Evolutionary conservation across 1,140 invertebrate genomes (phyloP).

Genomic region (Nomia melanderi): DNA sequence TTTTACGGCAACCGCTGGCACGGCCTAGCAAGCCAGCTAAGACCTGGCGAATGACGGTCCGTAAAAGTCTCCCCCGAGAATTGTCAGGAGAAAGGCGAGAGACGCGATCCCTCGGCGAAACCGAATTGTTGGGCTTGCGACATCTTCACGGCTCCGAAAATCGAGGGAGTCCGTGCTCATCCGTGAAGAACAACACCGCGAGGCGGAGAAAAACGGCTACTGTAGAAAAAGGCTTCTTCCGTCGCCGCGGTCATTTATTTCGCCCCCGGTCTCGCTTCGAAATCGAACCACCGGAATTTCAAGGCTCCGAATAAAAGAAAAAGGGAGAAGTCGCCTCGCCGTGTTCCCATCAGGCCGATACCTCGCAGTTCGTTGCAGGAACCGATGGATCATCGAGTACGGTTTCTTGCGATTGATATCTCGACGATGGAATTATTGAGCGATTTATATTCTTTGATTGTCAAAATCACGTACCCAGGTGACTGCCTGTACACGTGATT

Average conservation of each 20-base stretch:
- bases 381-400: too few relatives aligned
- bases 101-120: not conserved
- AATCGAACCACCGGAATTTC: not conserved
- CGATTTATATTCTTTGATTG: too few relatives aligned
- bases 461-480: too few relatives aligned
- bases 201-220: not conserved
- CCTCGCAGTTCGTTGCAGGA: too few relatives aligned
- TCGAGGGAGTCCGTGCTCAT: not conserved
- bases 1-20: not conserved
- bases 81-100: not conserved
- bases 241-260: not conserved
- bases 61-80: not conserved
- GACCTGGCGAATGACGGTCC: too few relatives aligned
- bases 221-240: not conserved
- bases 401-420: too few relatives aligned
- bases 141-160: not conserved
- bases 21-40: too few relatives aligned
- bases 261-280: not conserved
- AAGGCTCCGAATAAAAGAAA: not conserved
- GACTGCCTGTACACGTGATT: not conserved
- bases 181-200: conserved; percentile 17
- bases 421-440: not conserved
- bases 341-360: too few relatives aligned
- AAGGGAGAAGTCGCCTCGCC: not conserved
- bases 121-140: not conserved